Conservation (phyloP, 2,797 vertebrate species). For the Enteromius fasciolatus region DNA sequence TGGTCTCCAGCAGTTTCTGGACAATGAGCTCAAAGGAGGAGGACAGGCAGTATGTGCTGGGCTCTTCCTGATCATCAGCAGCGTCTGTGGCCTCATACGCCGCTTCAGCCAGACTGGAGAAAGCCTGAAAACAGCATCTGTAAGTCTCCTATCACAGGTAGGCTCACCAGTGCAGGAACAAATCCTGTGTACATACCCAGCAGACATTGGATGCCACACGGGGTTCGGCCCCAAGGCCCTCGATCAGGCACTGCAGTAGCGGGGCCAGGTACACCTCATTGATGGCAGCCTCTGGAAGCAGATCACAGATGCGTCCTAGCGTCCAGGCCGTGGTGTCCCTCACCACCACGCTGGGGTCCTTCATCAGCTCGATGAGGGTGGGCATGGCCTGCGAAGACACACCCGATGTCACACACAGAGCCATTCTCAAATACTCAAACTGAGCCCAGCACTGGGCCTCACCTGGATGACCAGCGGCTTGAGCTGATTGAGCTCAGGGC, state of each 20-base stretch:
- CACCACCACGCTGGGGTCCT: slow-evolving; percentile 95
- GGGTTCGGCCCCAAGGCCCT: slow-evolving; percentile 93
- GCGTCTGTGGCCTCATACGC: slow-evolving; percentile 97
- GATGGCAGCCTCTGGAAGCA: slow-evolving; percentile 95
- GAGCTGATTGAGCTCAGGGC: slow-evolving; percentile 95
- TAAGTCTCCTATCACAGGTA: not conserved
- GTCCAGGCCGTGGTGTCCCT: slow-evolving; percentile 98
- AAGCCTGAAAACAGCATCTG: slow-evolving; percentile 78
- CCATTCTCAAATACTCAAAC: not conserved
- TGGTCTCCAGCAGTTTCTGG: slow-evolving; percentile 96
- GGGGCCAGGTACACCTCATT: slow-evolving; percentile 92
- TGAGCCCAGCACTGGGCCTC: not conserved
- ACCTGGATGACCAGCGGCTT: slow-evolving; percentile 93
- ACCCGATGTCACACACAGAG: not conserved
- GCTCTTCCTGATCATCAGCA: slow-evolving; percentile 94
- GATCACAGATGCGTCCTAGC: slow-evolving; percentile 93
- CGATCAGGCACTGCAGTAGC: slow-evolving; percentile 93
- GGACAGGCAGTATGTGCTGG: slow-evolving; percentile 94
- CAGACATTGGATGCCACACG: slow-evolving; percentile 96
- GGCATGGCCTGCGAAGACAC: slow-evolving; percentile 86
- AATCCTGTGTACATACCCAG: slow-evolving; percentile 81
- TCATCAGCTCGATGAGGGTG: slow-evolving; percentile 96
- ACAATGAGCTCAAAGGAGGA: slow-evolving; percentile 97
- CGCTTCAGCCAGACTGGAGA: slow-evolving; percentile 96
- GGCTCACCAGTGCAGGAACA: too few relatives aligned